Evolutionary conservation across 2,113 vertebrate genomes (phyloP).

Genomic region (Naja naja): DNA sequence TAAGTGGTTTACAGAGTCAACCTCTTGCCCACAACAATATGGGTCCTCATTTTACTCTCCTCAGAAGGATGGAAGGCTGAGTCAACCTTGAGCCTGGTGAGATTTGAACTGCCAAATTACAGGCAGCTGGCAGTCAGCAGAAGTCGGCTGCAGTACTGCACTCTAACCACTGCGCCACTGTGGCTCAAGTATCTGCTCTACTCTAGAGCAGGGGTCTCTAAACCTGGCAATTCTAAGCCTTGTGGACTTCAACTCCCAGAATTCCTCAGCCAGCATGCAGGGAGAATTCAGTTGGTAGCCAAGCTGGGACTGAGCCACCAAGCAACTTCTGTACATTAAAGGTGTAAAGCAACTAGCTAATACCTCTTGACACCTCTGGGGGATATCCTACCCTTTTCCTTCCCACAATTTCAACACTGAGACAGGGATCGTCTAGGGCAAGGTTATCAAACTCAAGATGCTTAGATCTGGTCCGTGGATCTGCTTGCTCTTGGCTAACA

Average conservation of each 20-base stretch:
- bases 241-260: neutral
- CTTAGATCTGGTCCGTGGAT: too few species aligned
- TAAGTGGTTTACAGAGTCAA: too few species aligned
- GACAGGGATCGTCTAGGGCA: neutral
- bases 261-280: neutral
- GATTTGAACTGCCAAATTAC: too few species aligned
- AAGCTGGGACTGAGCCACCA: neutral
- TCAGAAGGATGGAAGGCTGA: too few species aligned
- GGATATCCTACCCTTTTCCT: neutral
- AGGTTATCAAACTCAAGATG: too few species aligned
- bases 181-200: neutral
- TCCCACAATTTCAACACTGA: neutral
- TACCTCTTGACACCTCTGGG: neutral
- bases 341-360: neutral
- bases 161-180: too few species aligned
- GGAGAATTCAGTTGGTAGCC: neutral
- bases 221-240: neutral
- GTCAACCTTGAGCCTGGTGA: too few species aligned
- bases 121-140: too few species aligned
- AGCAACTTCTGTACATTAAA: neutral
- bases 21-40: too few species aligned
- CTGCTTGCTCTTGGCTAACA: neutral
- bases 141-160: too few species aligned
- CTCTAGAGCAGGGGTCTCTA: neutral
- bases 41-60: too few species aligned